phyloP scores from a whole-genome alignment of 1,140 invertebrate genomes.

The Diabrotica undecimpunctata region DNA sequence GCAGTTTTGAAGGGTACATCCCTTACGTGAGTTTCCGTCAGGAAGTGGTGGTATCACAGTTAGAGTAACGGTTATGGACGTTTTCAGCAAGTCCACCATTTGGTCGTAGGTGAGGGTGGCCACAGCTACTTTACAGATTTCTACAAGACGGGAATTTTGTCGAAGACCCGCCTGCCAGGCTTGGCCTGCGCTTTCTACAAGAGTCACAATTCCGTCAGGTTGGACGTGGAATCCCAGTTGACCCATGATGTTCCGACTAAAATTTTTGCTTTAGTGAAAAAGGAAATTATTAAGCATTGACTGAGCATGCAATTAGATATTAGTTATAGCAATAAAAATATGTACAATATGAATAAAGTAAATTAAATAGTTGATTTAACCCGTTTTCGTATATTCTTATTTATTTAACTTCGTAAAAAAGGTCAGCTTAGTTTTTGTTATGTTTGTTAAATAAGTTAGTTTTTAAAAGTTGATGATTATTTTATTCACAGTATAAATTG shows the following conservation, averaged over 20 bases:
- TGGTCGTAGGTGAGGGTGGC: conserved; percentile 88
- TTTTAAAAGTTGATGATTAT: too few relatives aligned
- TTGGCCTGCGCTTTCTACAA: conserved; percentile 83
- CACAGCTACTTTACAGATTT: conserved; percentile 88
- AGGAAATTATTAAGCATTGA: conserved; percentile 7
- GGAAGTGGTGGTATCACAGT: conserved; percentile 72
- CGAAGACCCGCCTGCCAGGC: conserved; percentile 87
- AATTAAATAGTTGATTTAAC: not conserved
- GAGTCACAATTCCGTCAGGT: conserved; percentile 90
- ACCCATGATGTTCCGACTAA: conserved; percentile 71
- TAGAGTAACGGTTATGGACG: conserved; percentile 79
- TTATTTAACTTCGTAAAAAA: too few relatives aligned
- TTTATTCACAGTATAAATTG: too few relatives aligned
- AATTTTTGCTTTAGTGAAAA: conserved; percentile 20
- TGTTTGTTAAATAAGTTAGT: too few relatives aligned
- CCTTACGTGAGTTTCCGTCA: conserved; percentile 51
- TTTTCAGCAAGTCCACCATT: conserved; percentile 91
- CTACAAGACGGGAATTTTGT: conserved; percentile 85
- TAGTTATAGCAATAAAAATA: not conserved
- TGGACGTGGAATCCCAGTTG: conserved; percentile 95
- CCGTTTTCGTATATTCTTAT: too few relatives aligned
- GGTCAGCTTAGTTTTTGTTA: too few relatives aligned
- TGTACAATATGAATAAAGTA: not conserved
- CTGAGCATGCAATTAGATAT: not conserved
- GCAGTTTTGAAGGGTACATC: conserved; percentile 67